These are phyloP conservation scores for Molanna angustata DNA, from an alignment of 2,888 invertebrate species.

Conservation along the genomic window DNA sequence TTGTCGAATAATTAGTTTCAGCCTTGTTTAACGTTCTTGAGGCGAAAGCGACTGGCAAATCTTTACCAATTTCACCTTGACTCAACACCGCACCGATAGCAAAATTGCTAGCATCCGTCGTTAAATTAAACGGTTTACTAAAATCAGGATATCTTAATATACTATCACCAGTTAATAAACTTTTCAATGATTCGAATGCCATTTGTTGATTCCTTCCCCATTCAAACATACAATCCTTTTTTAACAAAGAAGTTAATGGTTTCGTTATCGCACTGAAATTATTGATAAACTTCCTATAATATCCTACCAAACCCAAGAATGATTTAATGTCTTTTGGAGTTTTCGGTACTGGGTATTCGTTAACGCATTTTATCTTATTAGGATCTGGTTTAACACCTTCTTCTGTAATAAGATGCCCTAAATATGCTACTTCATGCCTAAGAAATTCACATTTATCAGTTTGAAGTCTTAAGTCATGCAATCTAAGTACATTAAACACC, in stretches of 20 bases:
- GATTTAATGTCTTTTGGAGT: constrained; percentile 31
- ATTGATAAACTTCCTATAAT: constrained; percentile 35
- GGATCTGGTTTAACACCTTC: constrained; percentile 33
- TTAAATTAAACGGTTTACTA: constrained; percentile 8
- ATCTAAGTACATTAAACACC: constrained; percentile 23
- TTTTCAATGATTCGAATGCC: constrained; percentile 5
- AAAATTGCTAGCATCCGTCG: constrained; percentile 10
- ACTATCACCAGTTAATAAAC: constrained; percentile 2
- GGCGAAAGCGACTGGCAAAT: constrained; percentile 11
- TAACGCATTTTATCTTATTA: constrained; percentile 28
- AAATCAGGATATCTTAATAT: constrained; percentile 14
- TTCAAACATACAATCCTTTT: constrained; percentile 28
- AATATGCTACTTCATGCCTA: constrained; percentile 35
- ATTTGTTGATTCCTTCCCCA: constrained; percentile 10
- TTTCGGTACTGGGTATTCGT: constrained; percentile 31
- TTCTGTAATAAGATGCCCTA: constrained; percentile 37
- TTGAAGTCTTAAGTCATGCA: constrained; percentile 32
- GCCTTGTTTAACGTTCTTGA: constrained; percentile 11
- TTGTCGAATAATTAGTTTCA: constrained; percentile 16
- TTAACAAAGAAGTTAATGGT: constrained; percentile 33
- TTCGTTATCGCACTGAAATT: constrained; percentile 30
- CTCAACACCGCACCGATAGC: constrained; percentile 10
- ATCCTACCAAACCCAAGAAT: constrained; percentile 37
- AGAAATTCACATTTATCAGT: constrained; percentile 35
- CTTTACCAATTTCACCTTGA: constrained; percentile 9